These are phyloP conservation scores for Anguilla anguilla DNA, from an alignment of 2,797 vertebrate species.

Conservation along the genomic window DNA sequence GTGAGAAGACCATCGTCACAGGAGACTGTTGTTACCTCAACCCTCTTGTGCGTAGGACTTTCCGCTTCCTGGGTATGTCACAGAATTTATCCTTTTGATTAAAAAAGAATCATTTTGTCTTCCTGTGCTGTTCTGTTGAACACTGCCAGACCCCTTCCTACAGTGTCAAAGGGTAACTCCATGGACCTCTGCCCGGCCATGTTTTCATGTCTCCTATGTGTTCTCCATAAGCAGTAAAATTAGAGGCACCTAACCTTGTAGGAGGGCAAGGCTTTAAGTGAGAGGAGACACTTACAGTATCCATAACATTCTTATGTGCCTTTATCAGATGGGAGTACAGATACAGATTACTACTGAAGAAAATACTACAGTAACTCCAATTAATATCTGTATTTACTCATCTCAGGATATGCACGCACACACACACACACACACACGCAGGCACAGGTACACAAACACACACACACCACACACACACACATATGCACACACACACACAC, in stretches of 20 bases:
- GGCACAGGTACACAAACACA: no score
- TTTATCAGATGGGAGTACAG: constrained; percentile 17
- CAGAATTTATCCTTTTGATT: neutral
- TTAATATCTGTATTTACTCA: constrained; percentile 6
- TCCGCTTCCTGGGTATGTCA: constrained; percentile 91
- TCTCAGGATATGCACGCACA: neutral
- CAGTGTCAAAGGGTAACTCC: neutral
- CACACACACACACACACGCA: no score
- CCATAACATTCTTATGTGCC: neutral
- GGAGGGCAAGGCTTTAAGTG: neutral
- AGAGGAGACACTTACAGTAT: neutral
- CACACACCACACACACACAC: no score
- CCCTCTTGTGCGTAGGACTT: constrained; percentile 90
- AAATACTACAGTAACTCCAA: neutral
- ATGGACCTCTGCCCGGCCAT: neutral
- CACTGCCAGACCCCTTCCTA: neutral
- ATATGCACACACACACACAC: no score
- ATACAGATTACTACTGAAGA: constrained; percentile 5
- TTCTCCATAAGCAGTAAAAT: constrained; percentile 6
- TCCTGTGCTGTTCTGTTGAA: neutral
- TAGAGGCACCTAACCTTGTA: constrained; percentile 9
- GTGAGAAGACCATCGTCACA: constrained; percentile 91
- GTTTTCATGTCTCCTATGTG: neutral
- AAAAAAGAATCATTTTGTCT: neutral
- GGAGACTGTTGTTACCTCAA: constrained; percentile 99